These are phyloP conservation scores for Bibio marci DNA, from an alignment of 2,888 invertebrate genomes.

Conservation along the genomic window DNA sequence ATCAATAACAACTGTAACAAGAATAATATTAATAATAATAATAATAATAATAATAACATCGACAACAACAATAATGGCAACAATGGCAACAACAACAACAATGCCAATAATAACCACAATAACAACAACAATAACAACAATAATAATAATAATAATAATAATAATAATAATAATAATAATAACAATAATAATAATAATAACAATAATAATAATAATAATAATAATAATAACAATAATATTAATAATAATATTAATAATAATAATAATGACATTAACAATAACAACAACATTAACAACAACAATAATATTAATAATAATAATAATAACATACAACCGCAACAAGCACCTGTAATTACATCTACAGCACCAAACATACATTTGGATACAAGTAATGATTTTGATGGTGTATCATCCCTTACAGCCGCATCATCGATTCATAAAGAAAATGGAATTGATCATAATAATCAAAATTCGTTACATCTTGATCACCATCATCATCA, in stretches of 20 bases:
- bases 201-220: constrained; percentile 12
- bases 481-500: constrained; percentile 5
- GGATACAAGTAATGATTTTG: constrained; percentile 27
- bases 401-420: constrained; percentile 15
- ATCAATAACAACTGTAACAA: constrained; percentile 8
- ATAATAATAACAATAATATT: constrained; percentile 10
- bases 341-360: constrained; percentile 27
- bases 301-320: too few species aligned
- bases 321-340: constrained; percentile 16
- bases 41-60: constrained; percentile 14
- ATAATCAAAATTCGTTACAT: constrained; percentile 17
- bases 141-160: constrained; percentile 3
- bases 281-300: too few species aligned
- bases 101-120: too few species aligned
- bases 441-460: constrained; percentile 25
- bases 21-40: constrained; percentile 7
- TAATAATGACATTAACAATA: too few species aligned
- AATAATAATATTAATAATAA: too few species aligned
- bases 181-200: constrained; percentile 6
- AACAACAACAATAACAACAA: too few species aligned
- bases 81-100: too few species aligned
- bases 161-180: constrained; percentile 10
- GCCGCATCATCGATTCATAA: constrained; percentile 19
- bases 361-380: constrained; percentile 22
- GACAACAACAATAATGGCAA: too few species aligned